A percentile compares a stretch with the other conserved stretches of the same genome.
Conservation (phyloP, 2,797 vertebrate species). For the Scolopax bukidnonensis region DNA sequence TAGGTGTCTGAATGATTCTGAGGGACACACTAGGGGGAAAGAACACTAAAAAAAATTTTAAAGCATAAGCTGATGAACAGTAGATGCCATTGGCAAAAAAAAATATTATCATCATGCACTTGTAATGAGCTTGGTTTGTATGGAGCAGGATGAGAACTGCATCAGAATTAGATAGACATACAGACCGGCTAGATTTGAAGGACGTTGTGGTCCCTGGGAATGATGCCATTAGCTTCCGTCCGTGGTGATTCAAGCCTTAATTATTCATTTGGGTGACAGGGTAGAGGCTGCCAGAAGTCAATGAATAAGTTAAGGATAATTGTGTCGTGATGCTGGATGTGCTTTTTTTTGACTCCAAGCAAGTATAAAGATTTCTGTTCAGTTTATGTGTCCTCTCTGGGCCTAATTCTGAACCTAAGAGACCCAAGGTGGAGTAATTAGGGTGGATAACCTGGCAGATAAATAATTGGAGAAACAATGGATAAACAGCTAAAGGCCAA, state of each 20-base stretch:
- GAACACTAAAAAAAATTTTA: neutral
- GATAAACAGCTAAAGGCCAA: slow-evolving; percentile 1
- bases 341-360: neutral
- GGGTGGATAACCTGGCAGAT: neutral
- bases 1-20: neutral
- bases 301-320: slow-evolving; percentile 24
- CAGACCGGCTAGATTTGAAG: neutral
- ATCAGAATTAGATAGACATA: slow-evolving; percentile 19
- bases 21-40: neutral
- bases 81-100: neutral
- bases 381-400: neutral
- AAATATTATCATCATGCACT: neutral
- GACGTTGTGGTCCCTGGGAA: neutral
- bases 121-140: neutral
- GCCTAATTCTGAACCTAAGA: neutral
- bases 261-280: neutral
- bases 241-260: neutral
- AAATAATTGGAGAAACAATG: neutral
- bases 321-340: neutral
- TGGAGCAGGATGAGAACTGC: neutral
- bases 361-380: slow-evolving; percentile 5
- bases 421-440: neutral
- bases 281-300: slow-evolving; percentile 15
- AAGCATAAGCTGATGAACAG: neutral
- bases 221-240: slow-evolving; percentile 16